Conservation (phyloP, 1,140 invertebrate species). For the Latrodectus geometricus region DNA sequence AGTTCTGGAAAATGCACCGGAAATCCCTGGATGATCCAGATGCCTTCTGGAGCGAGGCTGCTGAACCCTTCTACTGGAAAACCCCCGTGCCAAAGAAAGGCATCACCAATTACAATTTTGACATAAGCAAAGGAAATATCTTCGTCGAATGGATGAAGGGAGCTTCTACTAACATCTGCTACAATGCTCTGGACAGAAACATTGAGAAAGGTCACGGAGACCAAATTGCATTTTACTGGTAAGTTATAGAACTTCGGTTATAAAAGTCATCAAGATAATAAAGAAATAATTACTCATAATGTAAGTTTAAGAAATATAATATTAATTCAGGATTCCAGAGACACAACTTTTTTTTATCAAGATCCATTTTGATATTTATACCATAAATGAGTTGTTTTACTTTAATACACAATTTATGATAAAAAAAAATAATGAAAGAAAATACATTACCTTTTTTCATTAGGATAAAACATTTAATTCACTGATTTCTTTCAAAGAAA, state of each 20-base stretch:
- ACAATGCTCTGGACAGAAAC: conserved; percentile 93
- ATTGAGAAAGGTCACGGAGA: conserved; percentile 87
- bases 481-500: too few relatives aligned
- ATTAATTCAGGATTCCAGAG: too few relatives aligned
- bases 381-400: too few relatives aligned
- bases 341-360: too few relatives aligned
- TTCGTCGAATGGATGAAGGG: conserved; percentile 95
- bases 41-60: conserved; percentile 90
- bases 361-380: too few relatives aligned
- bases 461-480: too few relatives aligned
- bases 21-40: conserved; percentile 87
- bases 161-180: conserved; percentile 93
- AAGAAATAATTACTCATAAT: too few relatives aligned
- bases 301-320: too few relatives aligned
- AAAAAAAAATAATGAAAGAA: too few relatives aligned
- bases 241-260: conserved; percentile 68
- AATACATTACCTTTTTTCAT: too few relatives aligned
- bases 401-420: too few relatives aligned
- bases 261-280: too few relatives aligned
- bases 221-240: conserved; percentile 95
- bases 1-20: conserved; percentile 87
- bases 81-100: conserved; percentile 70
- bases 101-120: conserved; percentile 93
- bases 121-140: conserved; percentile 87
- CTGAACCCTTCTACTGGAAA: conserved; percentile 88